These are phyloP conservation scores for Radopholus similis DNA, from an alignment of 1,140 invertebrate genomes.

Conservation along the genomic window DNA sequence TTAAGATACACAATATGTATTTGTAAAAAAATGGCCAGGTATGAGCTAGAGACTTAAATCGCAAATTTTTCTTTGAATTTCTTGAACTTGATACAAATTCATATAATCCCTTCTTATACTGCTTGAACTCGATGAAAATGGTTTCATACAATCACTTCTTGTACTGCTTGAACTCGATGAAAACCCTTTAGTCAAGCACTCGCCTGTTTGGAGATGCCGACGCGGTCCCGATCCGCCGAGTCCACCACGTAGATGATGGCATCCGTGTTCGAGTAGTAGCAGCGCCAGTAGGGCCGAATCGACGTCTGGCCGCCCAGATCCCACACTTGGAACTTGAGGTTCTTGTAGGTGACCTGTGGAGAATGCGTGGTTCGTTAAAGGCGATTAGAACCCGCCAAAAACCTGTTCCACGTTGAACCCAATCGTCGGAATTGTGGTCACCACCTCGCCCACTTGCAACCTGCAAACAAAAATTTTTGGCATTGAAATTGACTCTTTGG, in stretches of 20 bases:
- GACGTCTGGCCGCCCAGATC: conserved; percentile 97
- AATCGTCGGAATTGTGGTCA: conserved; percentile 95
- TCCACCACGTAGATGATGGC: conserved; percentile 99
- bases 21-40: neutral
- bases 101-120: neutral
- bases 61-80: too few species aligned
- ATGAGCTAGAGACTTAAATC: neutral
- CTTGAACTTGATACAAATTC: neutral
- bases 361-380: neutral
- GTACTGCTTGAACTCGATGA: neutral
- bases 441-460: conserved; percentile 96
- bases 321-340: conserved; percentile 69
- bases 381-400: neutral
- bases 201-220: conserved; percentile 98
- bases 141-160: neutral
- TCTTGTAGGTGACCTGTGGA: conserved; percentile 25
- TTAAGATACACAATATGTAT: neutral
- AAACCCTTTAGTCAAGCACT: neutral
- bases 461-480: conserved; percentile 61
- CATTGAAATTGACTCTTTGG: too few species aligned
- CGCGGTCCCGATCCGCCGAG: conserved; percentile 93
- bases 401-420: conserved; percentile 97
- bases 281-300: conserved; percentile 96
- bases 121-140: neutral
- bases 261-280: conserved; percentile 99